Base-by-base conservation (phyloP, 2,888 invertebrate species). In the Drosophila barbarae region DNA sequence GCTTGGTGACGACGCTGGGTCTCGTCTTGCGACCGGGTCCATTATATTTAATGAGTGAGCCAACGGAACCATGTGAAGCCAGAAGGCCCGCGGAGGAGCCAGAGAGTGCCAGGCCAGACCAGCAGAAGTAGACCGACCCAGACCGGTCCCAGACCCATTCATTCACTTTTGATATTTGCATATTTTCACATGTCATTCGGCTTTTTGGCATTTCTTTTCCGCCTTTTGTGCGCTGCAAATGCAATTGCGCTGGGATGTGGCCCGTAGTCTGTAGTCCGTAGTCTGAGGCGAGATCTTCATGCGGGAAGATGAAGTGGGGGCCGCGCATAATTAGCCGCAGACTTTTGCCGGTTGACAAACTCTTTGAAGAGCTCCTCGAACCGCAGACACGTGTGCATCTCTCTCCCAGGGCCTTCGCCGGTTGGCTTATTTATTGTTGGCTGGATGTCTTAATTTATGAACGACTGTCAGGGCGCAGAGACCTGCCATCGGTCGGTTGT, bases 141-240 rank as follows among this genome's bases (percentile, higher is more conserved):
- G 28, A 41, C 51, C 26, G 53, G 73, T 50, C 54, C 63, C 69
- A 50, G 70, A 70, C 53, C 77, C 66, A 80, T 78, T 81, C 78
- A 81, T 78, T 78, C 82, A 82, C 74, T 82, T 80, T 74, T 73
- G 80, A 77, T 83, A 76, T 85, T 85, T 83, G 85, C 81, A 84
- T 84, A 80, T 84, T 85, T 85, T 85, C 84, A 85, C 84, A 85
- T 85, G 84, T 85, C 84, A 85, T 72, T 83, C 82, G 71, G 67
- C 73, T 78, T 85, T 85, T 85, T 72, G 82, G 82, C 78, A 60
- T 80, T 70, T 72, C 60, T 63, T 72, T 79, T 80, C 60, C 77
- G 74, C 72, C 79, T 81, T 75, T 76, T 70, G 56, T 84, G 76
- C 74, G 51, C 59, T 50, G 66, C 82, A 84, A 81, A 81, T 81